These are phyloP conservation scores for Xenopus laevis DNA, from an alignment of 2,113 vertebrate species.

Conservation along the genomic window DNA sequence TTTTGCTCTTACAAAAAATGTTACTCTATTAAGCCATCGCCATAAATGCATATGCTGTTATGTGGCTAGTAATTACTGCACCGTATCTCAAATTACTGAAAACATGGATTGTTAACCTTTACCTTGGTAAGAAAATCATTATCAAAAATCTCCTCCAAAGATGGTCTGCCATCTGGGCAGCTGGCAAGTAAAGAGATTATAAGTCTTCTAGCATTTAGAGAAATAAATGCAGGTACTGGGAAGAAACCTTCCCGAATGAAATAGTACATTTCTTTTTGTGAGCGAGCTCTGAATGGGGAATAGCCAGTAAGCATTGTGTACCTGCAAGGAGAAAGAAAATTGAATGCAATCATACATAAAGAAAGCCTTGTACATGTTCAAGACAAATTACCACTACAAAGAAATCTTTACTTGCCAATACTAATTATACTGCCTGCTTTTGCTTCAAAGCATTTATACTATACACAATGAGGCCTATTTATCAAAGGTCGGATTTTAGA, in stretches of 20 bases:
- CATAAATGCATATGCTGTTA: no score
- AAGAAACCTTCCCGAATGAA: constrained; percentile 48
- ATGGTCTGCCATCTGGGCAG: constrained; percentile 45
- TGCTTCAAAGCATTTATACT: no score
- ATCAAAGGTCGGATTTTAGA: no score
- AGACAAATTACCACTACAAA: no score
- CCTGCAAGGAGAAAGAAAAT: constrained; percentile 40
- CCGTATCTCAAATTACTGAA: no score
- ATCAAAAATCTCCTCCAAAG: constrained; percentile 45
- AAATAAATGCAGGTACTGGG: constrained; percentile 42
- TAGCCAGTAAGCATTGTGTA: constrained; percentile 53
- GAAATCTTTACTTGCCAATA: no score
- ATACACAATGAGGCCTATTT: no score
- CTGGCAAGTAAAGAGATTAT: constrained; percentile 52
- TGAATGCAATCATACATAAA: neutral
- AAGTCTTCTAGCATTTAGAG: constrained; percentile 23
- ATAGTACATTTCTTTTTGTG: constrained; percentile 53
- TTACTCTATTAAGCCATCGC: no score
- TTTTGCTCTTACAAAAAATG: no score
- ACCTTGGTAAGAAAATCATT: constrained; percentile 64
- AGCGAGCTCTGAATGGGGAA: constrained; percentile 48
- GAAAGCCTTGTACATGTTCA: no score
- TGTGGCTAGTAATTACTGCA: no score
- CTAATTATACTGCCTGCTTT: no score
- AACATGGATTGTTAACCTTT: neutral